Conservation (phyloP, 2,113 vertebrate species). For the Malurus alboscapulatus region DNA sequence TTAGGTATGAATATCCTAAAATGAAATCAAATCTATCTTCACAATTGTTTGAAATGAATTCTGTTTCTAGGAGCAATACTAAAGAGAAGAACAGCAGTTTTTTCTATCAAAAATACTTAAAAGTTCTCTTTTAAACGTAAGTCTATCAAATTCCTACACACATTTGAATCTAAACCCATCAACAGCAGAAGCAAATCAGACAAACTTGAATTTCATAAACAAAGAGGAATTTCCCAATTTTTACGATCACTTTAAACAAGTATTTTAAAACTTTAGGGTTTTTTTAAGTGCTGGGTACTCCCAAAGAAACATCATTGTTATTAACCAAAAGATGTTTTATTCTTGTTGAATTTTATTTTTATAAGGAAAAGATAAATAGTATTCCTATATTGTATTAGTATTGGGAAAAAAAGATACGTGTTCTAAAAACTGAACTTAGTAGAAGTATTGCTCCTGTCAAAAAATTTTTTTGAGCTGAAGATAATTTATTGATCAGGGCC, state of each 20-base stretch:
- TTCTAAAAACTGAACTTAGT: not conserved
- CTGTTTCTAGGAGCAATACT: not conserved
- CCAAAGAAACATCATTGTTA: not conserved
- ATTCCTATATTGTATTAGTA: not conserved
- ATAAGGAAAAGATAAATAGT: not conserved
- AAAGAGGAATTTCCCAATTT: not conserved
- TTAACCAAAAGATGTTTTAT: not conserved
- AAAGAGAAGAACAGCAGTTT: not conserved
- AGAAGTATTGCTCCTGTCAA: not conserved
- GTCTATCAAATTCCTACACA: not conserved
- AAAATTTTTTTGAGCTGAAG: not conserved
- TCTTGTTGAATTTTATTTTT: not conserved
- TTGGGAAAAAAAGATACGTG: accelerated
- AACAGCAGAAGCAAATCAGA: not conserved
- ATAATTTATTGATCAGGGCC: not conserved
- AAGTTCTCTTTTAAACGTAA: not conserved
- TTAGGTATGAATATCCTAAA: not conserved
- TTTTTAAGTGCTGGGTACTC: not conserved
- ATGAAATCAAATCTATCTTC: not conserved
- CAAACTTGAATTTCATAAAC: not conserved
- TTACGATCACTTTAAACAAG: not conserved
- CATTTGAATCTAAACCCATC: not conserved
- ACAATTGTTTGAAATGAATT: not conserved
- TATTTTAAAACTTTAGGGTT: not conserved
- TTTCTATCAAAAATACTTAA: not conserved